Conservation (phyloP, 2,888 invertebrate genomes). For the Tolmerus cingulatus region DNA sequence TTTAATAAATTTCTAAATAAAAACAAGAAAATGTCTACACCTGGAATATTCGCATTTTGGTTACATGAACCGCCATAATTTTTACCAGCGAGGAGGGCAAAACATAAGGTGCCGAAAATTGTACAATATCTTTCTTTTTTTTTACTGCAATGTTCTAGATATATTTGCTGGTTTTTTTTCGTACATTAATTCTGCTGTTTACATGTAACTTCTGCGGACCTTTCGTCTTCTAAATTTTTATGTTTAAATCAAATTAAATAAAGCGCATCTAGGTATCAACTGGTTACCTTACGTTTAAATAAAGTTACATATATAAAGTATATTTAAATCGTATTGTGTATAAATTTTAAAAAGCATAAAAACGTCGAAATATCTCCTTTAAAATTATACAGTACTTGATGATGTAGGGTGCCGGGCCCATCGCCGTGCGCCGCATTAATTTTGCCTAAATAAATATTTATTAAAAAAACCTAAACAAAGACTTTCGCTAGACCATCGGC, state of each 20-base stretch:
- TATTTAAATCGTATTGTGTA: constrained; percentile 17
- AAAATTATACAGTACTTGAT: constrained; percentile 20
- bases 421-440: neutral
- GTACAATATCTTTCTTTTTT: neutral
- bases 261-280: constrained; percentile 34
- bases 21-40: neutral
- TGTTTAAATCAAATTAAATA: constrained; percentile 20
- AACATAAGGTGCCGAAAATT: neutral
- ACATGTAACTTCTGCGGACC: neutral
- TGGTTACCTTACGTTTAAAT: constrained; percentile 6
- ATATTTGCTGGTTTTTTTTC: neutral
- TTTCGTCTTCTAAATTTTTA: neutral
- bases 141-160: neutral
- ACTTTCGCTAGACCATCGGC: constrained; percentile 99
- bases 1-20: neutral
- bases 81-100: neutral
- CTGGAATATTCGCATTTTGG: neutral
- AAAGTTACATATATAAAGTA: constrained; percentile 27
- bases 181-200: neutral
- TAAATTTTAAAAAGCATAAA: neutral
- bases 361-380: neutral
- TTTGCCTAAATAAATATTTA: constrained; percentile 10
- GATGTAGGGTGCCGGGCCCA: neutral
- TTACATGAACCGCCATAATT: neutral
- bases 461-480: constrained; percentile 74